Percentiles rank a stretch among this genome's conserved stretches.
Evolutionary conservation across 2,113 vertebrate species (phyloP).

Genomic region (Xiphophorus maculatus): DNA sequence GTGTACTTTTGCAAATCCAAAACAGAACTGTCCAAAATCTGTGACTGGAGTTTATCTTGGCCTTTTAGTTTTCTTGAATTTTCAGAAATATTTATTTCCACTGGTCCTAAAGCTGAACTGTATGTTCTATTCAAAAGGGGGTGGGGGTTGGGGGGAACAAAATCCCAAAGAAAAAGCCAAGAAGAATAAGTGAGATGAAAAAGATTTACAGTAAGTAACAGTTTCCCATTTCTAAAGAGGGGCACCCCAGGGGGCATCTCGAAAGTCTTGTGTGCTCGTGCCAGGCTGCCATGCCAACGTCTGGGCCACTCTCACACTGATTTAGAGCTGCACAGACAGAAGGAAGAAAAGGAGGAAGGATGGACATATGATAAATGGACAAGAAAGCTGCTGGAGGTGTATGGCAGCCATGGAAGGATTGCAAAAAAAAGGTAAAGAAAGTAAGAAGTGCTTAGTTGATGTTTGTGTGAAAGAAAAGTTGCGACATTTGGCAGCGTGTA

Average conservation of each 20-base stretch:
- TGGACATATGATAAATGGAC: constrained; percentile 36
- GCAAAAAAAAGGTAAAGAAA: constrained; percentile 18
- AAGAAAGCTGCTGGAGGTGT: constrained; percentile 44
- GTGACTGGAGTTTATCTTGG: too few relatives aligned
- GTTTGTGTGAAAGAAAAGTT: not conserved
- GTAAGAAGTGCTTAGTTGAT: constrained; percentile 8
- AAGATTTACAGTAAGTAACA: constrained; percentile 66
- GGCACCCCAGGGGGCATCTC: constrained; percentile 35
- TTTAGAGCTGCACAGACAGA: constrained; percentile 52
- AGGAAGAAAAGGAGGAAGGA: constrained; percentile 39
- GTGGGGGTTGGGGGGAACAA: not conserved
- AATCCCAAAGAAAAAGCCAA: not conserved
- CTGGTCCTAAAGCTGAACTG: not conserved
- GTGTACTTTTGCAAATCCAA: too few relatives aligned
- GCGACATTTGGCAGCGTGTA: constrained; percentile 33
- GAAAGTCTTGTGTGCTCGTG: constrained; percentile 56
- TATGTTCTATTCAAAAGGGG: not conserved
- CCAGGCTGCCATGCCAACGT: constrained; percentile 76
- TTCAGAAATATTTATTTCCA: too few relatives aligned
- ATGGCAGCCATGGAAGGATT: constrained; percentile 18
- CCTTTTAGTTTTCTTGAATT: too few relatives aligned
- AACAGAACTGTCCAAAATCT: too few relatives aligned
- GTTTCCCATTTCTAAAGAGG: constrained; percentile 33
- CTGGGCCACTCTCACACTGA: constrained; percentile 38
- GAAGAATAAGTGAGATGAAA: constrained; percentile 5